Conservation (phyloP, 2,113 vertebrate genomes). For the Callocephalon fimbriatum region DNA sequence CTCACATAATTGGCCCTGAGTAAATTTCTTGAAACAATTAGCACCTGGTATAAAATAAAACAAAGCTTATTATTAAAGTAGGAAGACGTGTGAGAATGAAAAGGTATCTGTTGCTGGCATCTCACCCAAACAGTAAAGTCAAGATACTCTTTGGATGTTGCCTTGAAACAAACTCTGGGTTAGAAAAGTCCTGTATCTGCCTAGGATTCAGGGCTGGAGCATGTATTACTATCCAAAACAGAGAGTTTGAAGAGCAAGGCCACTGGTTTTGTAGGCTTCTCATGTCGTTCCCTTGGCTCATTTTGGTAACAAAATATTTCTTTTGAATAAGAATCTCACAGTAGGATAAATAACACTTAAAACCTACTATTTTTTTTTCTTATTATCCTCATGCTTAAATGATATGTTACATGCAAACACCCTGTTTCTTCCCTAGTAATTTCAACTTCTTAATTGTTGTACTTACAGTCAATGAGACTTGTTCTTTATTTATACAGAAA, state of each 20-base stretch:
- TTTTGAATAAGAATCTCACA: slow-evolving; percentile 40
- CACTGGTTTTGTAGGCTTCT: not conserved
- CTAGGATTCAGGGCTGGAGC: not conserved
- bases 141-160: not conserved
- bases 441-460: slow-evolving; percentile 20
- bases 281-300: not conserved
- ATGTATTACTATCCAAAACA: not conserved
- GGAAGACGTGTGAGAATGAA: not conserved
- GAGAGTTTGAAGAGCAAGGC: not conserved
- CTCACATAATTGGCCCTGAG: not conserved
- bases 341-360: not conserved
- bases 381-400: slow-evolving; percentile 87
- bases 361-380: slow-evolving; percentile 30
- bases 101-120: not conserved
- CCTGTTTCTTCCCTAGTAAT: not conserved
- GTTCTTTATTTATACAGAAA: slow-evolving; percentile 49
- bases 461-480: slow-evolving; percentile 21
- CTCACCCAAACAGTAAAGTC: not conserved
- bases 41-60: not conserved
- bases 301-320: not conserved
- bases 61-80: not conserved
- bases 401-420: slow-evolving; percentile 79
- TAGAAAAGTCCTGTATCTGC: not conserved
- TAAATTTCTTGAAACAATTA: not conserved
- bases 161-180: not conserved